Evolutionary conservation across 1,140 invertebrate genomes (phyloP).

Genomic region (Schlechtendalia chinensis): DNA sequence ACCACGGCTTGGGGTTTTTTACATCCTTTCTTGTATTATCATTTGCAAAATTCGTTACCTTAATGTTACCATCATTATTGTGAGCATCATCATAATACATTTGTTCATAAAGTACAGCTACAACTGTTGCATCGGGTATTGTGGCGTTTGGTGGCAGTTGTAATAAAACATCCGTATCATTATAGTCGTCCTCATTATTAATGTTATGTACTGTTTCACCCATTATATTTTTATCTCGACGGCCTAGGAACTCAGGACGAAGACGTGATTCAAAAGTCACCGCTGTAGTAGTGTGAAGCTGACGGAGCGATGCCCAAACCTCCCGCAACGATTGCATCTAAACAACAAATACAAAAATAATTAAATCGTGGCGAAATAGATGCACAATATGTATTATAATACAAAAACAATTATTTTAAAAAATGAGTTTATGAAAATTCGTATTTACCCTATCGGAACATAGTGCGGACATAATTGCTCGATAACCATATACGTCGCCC

Average conservation of each 20-base stretch:
- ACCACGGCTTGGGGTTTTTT: neutral
- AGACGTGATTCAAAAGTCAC: conserved; percentile 8
- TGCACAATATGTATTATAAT: no score
- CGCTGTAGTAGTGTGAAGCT: neutral
- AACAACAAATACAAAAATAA: neutral
- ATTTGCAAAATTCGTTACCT: no score
- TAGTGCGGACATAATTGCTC: conserved; percentile 84
- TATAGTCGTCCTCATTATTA: neutral
- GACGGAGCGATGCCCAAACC: conserved; percentile 6
- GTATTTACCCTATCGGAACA: conserved; percentile 56
- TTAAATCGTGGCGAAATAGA: neutral
- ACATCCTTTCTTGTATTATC: neutral
- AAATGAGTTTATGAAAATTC: no score
- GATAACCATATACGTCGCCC: conserved; percentile 89
- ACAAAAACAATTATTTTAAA: no score
- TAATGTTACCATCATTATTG: no score
- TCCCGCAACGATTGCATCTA: neutral
- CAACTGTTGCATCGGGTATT: neutral
- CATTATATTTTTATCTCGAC: neutral
- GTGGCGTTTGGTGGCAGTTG: conserved; percentile 20
- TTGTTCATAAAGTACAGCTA: conserved; percentile 9
- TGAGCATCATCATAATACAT: neutral
- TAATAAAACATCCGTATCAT: neutral
- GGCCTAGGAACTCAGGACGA: neutral
- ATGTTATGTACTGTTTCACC: no score